Base-by-base conservation (phyloP, 1,140 invertebrate species). In the Tyrophagus putrescentiae region DNA sequence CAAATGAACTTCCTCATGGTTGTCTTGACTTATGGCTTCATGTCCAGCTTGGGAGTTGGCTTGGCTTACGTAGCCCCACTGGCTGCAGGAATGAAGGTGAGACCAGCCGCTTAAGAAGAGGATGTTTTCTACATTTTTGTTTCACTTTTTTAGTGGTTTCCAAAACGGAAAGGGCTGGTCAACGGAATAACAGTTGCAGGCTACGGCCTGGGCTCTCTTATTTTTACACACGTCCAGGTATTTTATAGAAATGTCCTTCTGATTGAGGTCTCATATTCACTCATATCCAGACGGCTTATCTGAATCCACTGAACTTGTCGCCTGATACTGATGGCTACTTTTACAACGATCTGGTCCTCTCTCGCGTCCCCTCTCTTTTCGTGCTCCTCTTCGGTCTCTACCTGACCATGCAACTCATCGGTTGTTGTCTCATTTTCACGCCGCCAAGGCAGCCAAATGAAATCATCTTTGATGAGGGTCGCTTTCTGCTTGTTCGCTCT, bases 161-260 rank as follows among this genome's bases (percentile, higher is more conserved):
- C 72, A 7, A 57, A 71, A 18, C 67, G 64, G 44, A 70, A 71
- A 64, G 72, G 72, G 7, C 52, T 71, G 4, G 69, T 70, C 3
- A 71, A 66, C 62, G 72, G 72, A 3, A 62, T 70, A 45, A 68
- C 72, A 9, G 71, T 73, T 18, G 70, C 67, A 9, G 72, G 72
- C 4, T 72, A 70, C 60, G 72, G 71, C 3, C 64, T 67, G 6
- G 72, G 72, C 23, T 68, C 71, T 4, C 70, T 74, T 52, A 66
- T 73, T 36, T 72, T 74, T 63, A 68, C 70, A 59, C 68, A 71
- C 61, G 63, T 73, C n/a, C 71, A 73, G 62, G 73, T 70, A 13
- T 62, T 62, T 1, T 72, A 65, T 60, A 62, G 73, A 5, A 74
- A 74, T 65, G n/a, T n/a, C n/a, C n/a, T n/a, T n/a, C n/a, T n/a